phyloP scores from a whole-genome alignment of 2,888 invertebrate genomes.

The Zygothrica quintamaculata region DNA sequence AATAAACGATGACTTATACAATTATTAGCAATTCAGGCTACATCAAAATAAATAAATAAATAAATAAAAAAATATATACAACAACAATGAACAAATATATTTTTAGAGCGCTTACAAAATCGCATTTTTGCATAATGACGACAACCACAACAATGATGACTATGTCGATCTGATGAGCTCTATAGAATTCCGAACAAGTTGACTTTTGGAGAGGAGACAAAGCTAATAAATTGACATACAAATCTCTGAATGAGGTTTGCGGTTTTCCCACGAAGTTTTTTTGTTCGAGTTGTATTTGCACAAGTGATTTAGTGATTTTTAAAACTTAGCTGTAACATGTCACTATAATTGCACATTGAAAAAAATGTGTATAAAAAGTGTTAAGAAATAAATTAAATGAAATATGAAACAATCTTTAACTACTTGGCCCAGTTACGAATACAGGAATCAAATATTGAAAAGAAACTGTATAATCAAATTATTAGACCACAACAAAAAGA shows the following conservation, averaged over 20 bases:
- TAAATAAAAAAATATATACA: conserved; percentile 2
- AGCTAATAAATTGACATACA: conserved; percentile 39
- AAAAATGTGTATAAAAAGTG: too few species aligned
- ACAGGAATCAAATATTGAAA: conserved; percentile 30
- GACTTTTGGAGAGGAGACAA: neutral
- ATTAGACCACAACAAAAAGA: conserved; percentile 59
- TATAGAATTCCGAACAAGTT: conserved; percentile 5
- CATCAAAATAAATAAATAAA: conserved; percentile 17
- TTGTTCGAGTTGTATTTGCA: conserved; percentile 30
- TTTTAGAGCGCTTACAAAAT: conserved; percentile 36
- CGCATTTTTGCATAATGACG: conserved; percentile 53
- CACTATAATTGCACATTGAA: conserved; percentile 40
- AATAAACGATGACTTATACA: conserved; percentile 45
- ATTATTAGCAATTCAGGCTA: conserved; percentile 24
- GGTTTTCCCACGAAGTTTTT: conserved; percentile 62
- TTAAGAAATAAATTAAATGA: neutral
- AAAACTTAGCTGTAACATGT: conserved; percentile 36
- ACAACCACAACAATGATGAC: conserved; percentile 11
- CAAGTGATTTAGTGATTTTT: conserved; percentile 54
- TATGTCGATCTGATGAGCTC: conserved; percentile 18
- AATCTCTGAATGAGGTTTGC: conserved; percentile 44
- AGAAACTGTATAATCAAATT: conserved; percentile 42
- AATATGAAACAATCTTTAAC: neutral
- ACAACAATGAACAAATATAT: conserved; percentile 13
- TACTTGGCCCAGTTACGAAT: conserved; percentile 38